Percentiles rank a stretch among this genome's conserved stretches.
Conservation (phyloP, 2,113 vertebrate species). For the Entomyzon cyanotis region DNA sequence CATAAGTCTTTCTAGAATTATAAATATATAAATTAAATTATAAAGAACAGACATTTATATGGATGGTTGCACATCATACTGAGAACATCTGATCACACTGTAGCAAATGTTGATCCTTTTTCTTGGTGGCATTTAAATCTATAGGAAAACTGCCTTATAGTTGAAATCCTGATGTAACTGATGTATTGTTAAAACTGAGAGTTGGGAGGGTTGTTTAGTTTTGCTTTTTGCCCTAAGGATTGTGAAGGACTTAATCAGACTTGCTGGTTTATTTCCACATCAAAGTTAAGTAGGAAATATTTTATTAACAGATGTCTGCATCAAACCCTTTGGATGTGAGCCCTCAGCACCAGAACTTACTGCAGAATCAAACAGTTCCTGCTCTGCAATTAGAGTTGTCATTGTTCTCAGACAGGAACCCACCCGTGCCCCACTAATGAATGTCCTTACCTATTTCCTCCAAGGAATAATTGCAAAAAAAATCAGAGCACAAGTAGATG, state of each 20-base stretch:
- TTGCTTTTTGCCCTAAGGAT: conserved; percentile 5
- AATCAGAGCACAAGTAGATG: conserved; percentile 45
- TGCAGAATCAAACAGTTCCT: conserved; percentile 19
- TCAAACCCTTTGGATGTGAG: conserved; percentile 43
- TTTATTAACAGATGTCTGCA: conserved; percentile 60
- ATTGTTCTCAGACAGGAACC: conserved; percentile 55
- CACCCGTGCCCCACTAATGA: conserved; percentile 39
- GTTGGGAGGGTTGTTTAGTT: neutral
- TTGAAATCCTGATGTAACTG: neutral
- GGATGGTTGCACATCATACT: neutral
- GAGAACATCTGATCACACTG: neutral
- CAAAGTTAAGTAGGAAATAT: conserved; percentile 45
- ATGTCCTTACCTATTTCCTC: conserved; percentile 41
- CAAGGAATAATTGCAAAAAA: conserved; percentile 42
- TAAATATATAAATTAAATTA: neutral
- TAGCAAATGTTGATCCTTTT: conserved; percentile 13
- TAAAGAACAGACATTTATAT: neutral
- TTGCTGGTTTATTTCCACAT: conserved; percentile 41
- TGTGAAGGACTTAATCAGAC: neutral
- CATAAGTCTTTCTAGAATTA: neutral
- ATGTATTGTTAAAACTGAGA: neutral
- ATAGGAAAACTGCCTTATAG: neutral
- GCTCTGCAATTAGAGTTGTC: conserved; percentile 8
- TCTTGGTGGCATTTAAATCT: neutral
- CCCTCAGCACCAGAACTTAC: neutral